phyloP scores from a whole-genome alignment of 2,113 vertebrate species.

The Cyrtonyx montezumae region DNA sequence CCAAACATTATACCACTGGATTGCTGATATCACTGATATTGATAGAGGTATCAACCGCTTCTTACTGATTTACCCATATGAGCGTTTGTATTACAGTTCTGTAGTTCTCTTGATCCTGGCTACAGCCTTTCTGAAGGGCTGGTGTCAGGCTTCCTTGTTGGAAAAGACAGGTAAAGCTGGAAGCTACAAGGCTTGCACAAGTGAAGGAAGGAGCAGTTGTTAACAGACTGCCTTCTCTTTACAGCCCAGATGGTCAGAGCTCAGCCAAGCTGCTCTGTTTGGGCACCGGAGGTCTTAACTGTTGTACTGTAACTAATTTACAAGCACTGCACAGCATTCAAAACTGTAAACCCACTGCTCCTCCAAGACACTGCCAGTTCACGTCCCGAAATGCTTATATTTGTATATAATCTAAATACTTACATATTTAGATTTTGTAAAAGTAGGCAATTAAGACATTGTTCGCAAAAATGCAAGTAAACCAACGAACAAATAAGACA shows the following conservation, averaged over 20 bases:
- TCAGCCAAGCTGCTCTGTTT: not conserved
- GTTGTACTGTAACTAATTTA: not conserved
- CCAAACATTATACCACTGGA: not conserved
- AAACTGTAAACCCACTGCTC: not conserved
- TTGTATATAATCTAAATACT: not conserved
- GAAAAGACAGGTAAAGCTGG: not conserved
- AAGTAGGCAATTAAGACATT: constrained; percentile 17
- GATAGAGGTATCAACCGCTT: not conserved
- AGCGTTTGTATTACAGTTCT: not conserved
- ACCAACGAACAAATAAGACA: constrained; percentile 17
- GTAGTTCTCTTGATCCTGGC: not conserved
- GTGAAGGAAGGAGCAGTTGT: not conserved
- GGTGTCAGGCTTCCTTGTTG: not conserved
- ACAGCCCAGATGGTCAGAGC: not conserved
- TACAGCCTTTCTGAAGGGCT: not conserved
- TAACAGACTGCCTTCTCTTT: not conserved
- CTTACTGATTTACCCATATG: not conserved
- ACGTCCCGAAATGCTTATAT: not conserved
- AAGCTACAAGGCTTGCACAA: not conserved
- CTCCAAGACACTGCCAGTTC: not conserved
- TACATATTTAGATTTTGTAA: not conserved
- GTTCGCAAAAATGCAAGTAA: constrained; percentile 18
- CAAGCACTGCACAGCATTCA: not conserved
- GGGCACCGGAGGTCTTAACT: not conserved
- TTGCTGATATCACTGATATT: not conserved